phyloP scores from a whole-genome alignment of 2,888 invertebrate species.

The Ormyrus nitidulus region DNA sequence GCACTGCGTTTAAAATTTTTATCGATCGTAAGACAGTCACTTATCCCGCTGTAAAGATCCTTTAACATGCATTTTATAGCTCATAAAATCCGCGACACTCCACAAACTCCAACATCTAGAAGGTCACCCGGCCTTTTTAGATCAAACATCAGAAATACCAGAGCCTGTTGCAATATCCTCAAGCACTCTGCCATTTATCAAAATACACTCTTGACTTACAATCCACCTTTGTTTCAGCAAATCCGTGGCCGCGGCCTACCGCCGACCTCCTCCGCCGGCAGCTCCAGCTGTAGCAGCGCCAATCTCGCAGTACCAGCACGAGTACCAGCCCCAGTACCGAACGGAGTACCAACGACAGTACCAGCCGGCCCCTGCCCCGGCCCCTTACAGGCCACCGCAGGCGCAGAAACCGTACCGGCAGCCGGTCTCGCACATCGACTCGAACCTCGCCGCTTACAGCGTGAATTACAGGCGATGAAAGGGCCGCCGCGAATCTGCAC shows the following conservation, averaged over 20 bases:
- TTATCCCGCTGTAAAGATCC: neutral
- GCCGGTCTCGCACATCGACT: constrained; percentile 79
- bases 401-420: constrained; percentile 49
- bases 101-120: too few species aligned
- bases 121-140: too few species aligned
- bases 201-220: neutral
- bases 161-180: too few species aligned
- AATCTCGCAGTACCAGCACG: constrained; percentile 71
- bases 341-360: constrained; percentile 71
- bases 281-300: constrained; percentile 62
- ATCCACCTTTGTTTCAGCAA: constrained; percentile 55
- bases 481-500: constrained; percentile 1
- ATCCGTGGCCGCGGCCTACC: constrained; percentile 60
- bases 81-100: neutral
- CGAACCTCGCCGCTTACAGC: constrained; percentile 84
- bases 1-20: too few species aligned
- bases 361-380: constrained; percentile 66
- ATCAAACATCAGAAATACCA: too few species aligned
- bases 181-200: neutral
- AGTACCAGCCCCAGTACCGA: constrained; percentile 71
- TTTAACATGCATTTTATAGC: neutral
- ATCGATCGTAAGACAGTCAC: neutral
- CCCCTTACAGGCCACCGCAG: constrained; percentile 62
- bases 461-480: constrained; percentile 83
- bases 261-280: constrained; percentile 57